Conservation (phyloP, 2,797 vertebrate species). For the Sebastes umbrosus region DNA sequence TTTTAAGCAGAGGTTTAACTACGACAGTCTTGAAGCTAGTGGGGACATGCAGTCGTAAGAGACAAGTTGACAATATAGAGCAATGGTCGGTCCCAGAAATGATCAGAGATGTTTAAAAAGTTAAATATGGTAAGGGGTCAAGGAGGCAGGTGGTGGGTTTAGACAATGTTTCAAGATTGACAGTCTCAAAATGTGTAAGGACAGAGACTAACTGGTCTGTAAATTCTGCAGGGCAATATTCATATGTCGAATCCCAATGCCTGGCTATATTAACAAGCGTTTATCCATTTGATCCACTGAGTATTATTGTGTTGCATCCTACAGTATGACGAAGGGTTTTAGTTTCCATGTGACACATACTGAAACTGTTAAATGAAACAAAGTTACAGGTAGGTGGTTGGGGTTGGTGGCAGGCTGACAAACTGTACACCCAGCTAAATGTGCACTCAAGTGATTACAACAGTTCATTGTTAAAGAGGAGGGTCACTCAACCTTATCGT, state of each 20-base stretch:
- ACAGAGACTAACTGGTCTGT: not conserved
- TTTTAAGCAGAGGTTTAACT: too few relatives aligned
- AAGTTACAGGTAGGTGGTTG: not conserved
- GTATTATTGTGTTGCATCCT: not conserved
- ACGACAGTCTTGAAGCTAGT: too few relatives aligned
- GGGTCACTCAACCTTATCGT: slow-evolving; percentile 13
- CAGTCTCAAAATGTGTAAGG: not conserved
- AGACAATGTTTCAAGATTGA: not conserved
- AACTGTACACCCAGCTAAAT: not conserved
- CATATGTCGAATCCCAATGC: not conserved
- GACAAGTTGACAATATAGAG: too few relatives aligned
- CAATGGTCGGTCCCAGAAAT: too few relatives aligned
- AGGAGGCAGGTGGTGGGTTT: not conserved
- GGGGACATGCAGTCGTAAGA: too few relatives aligned
- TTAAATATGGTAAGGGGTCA: not conserved
- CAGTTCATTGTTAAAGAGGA: not conserved
- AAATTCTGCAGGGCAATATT: too few relatives aligned
- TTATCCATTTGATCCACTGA: not conserved
- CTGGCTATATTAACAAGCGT: not conserved
- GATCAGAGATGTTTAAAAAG: not conserved
- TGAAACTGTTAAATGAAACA: not conserved
- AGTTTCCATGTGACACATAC: not conserved
- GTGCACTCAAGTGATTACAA: not conserved
- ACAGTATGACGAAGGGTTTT: not conserved
- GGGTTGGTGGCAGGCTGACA: not conserved